Evolutionary conservation across 1,140 invertebrate species (phyloP).

Genomic region (Polyergus mexicanus): DNA sequence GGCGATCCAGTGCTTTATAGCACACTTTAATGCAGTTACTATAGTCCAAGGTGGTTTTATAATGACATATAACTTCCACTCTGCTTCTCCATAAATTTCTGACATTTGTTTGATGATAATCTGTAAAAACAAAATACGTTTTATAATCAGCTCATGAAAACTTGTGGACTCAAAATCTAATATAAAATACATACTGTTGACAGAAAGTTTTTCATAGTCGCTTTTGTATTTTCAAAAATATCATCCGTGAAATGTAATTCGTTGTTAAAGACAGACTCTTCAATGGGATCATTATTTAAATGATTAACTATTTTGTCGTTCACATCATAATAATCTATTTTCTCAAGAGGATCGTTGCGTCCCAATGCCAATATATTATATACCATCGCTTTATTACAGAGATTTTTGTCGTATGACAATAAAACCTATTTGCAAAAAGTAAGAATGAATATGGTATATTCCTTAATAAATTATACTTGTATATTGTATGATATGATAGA

Average conservation of each 20-base stretch:
- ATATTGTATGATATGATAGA: neutral
- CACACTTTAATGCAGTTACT: slow-evolving; percentile 79
- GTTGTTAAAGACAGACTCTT: slow-evolving; percentile 37
- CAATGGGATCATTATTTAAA: slow-evolving; percentile 9
- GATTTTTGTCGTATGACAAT: slow-evolving; percentile 84
- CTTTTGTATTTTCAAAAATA: slow-evolving; percentile 77
- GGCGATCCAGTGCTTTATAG: slow-evolving; percentile 84
- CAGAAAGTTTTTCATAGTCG: slow-evolving; percentile 75
- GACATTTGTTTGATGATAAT: slow-evolving; percentile 82
- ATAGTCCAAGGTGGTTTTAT: slow-evolving; percentile 83
- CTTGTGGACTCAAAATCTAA: neutral
- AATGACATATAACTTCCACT: slow-evolving; percentile 80
- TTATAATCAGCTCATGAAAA: neutral
- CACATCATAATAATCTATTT: slow-evolving; percentile 76
- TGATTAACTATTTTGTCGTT: slow-evolving; percentile 26
- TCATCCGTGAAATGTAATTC: slow-evolving; percentile 77
- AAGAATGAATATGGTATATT: neutral
- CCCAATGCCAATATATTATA: slow-evolving; percentile 79
- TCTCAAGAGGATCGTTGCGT: slow-evolving; percentile 78
- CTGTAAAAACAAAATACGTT: slow-evolving; percentile 68
- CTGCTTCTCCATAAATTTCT: slow-evolving; percentile 76
- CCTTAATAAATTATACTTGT: neutral
- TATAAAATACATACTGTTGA: slow-evolving; percentile 70
- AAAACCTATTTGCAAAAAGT: slow-evolving; percentile 77
- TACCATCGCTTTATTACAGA: slow-evolving; percentile 84